These are phyloP conservation scores for Eutrigla gurnardus DNA, from an alignment of 2,797 vertebrate genomes.

Conservation along the genomic window DNA sequence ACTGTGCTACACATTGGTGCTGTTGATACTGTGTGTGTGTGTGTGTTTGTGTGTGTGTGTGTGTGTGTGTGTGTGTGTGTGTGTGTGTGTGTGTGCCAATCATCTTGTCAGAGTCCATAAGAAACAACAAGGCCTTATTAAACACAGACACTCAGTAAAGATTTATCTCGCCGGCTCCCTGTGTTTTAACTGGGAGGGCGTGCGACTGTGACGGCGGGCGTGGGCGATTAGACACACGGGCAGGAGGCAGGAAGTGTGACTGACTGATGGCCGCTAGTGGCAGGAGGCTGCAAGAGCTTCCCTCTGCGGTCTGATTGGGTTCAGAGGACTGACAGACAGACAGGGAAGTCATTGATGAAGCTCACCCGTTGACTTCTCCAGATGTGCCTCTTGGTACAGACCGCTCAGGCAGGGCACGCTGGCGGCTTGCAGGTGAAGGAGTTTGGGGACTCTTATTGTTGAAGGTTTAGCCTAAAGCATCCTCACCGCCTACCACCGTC, in stretches of 20 bases:
- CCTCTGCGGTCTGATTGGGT: too few species aligned
- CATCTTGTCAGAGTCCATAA: constrained; percentile 74
- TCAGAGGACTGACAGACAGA: constrained; percentile 11
- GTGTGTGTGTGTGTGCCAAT: constrained; percentile 30
- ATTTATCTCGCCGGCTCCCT: constrained; percentile 72
- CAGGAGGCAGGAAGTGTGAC: constrained; percentile 66
- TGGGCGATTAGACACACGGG: constrained; percentile 64
- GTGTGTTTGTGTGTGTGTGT: constrained; percentile 19
- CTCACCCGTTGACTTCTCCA: constrained; percentile 15
- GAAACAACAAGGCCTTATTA: constrained; percentile 71
- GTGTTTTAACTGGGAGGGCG: constrained; percentile 61
- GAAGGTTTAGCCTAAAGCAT: constrained; percentile 60
- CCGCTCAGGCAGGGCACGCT: constrained; percentile 38
- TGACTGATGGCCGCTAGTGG: constrained; percentile 69
- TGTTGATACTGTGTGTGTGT: constrained; percentile 2
- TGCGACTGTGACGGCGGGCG: constrained; percentile 59
- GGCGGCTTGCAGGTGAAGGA: constrained; percentile 41
- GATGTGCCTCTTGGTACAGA: constrained; percentile 32
- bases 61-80: constrained; percentile 10
- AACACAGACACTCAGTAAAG: constrained; percentile 68
- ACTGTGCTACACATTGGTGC: neutral
- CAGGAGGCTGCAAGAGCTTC: constrained; percentile 26
- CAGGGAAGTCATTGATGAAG: constrained; percentile 31
- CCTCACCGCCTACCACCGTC: constrained; percentile 16
- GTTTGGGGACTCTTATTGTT: constrained; percentile 52